phyloP scores from a whole-genome alignment of 1,140 invertebrate genomes.

The Papilio polyxenes region DNA sequence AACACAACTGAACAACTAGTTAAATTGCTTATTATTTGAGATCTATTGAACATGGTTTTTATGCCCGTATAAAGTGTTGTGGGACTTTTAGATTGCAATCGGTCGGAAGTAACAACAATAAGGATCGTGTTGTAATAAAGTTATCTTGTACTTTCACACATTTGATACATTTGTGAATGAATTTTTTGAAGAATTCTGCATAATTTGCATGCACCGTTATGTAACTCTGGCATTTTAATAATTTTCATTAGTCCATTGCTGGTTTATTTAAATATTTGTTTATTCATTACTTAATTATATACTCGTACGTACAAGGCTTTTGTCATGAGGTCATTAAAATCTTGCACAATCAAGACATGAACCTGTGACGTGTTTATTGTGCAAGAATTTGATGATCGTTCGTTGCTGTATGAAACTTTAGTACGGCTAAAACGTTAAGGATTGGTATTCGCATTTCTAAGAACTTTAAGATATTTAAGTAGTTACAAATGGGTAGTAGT shows the following conservation, averaged over 20 bases:
- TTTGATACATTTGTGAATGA: background rate
- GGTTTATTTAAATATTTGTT: background rate
- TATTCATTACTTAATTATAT: conserved; percentile 1
- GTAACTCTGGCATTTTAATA: background rate
- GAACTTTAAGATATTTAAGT: background rate
- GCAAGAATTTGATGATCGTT: background rate
- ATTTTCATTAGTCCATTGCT: background rate
- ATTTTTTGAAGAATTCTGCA: background rate
- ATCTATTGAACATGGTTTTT: too few relatives aligned
- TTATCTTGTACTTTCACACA: too few relatives aligned
- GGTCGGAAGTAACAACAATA: too few relatives aligned
- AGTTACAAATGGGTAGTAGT: too few relatives aligned
- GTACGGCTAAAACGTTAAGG: background rate
- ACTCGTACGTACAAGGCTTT: background rate
- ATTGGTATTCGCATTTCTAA: background rate
- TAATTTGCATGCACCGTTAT: background rate
- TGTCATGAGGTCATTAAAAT: background rate
- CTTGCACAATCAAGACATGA: too few relatives aligned
- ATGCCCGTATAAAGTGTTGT: too few relatives aligned
- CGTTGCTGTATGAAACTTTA: background rate
- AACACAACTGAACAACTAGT: too few relatives aligned
- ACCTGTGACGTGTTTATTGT: background rate
- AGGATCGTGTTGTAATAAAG: too few relatives aligned
- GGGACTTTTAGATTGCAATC: too few relatives aligned
- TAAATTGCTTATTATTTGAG: too few relatives aligned